Conservation (phyloP, 2,888 invertebrate species). For the Vesta saturnalis region DNA sequence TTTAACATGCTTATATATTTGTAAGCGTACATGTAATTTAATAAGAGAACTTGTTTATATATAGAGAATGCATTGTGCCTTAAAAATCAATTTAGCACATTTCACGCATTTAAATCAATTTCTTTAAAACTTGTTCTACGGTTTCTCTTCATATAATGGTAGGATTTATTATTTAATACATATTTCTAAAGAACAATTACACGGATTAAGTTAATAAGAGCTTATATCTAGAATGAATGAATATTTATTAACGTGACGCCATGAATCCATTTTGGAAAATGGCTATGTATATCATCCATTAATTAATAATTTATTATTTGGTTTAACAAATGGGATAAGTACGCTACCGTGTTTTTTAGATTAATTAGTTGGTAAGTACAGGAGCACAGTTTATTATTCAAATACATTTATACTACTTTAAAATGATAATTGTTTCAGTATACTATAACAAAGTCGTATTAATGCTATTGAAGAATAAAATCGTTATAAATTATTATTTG, state of each 20-base stretch:
- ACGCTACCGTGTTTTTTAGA: too few relatives aligned
- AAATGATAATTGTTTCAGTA: too few relatives aligned
- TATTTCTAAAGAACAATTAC: slow-evolving; percentile 24
- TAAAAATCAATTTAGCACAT: slow-evolving; percentile 42
- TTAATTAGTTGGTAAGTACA: too few relatives aligned
- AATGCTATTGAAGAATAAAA: too few relatives aligned
- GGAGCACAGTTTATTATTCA: too few relatives aligned
- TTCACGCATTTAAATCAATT: slow-evolving; percentile 31
- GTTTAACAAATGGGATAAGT: too few relatives aligned
- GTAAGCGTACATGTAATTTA: not conserved
- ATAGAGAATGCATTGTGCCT: slow-evolving; percentile 23
- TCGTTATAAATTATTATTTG: too few relatives aligned
- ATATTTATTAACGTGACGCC: slow-evolving; percentile 29
- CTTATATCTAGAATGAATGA: slow-evolving; percentile 25
- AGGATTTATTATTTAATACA: slow-evolving; percentile 28
- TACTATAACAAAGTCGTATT: too few relatives aligned
- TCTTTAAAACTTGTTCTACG: slow-evolving; percentile 20
- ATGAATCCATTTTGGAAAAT: slow-evolving; percentile 37
- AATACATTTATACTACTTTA: too few relatives aligned
- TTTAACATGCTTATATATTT: not conserved
- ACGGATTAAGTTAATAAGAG: slow-evolving; percentile 33
- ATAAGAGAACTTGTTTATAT: slow-evolving; percentile 20
- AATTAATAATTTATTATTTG: too few relatives aligned
- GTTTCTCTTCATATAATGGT: not conserved
- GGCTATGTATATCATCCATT: slow-evolving; percentile 32